Evolutionary conservation across 2,797 vertebrate species (phyloP), one percentile per base, ranked within the genome.

Genomic region (Hyperoplus lanceolatus): DNA sequence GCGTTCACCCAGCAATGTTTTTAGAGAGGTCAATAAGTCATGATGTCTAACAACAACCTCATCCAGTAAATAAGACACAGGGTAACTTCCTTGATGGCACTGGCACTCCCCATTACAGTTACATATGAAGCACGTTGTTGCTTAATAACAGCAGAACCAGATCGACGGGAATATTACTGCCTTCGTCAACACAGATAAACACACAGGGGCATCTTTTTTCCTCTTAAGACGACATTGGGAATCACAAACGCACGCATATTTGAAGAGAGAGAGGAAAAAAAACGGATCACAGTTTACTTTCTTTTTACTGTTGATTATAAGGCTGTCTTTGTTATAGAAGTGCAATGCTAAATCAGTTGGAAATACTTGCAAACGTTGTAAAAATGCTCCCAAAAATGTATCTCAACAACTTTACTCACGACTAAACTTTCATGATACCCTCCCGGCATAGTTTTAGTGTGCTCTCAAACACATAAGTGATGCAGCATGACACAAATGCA

Each of bases 121-220:
- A 82, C 55, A 53, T 63, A 73, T 49, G 15, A 54, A 82, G 49
- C 39, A 46, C 63, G 48, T 73, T 11, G 6, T 41, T 63, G 57
- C 51, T 64, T 53, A 45, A 29, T 66, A 48, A 63, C 63, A 70
- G 79, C 61, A 51, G 38, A 93, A 92, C 92, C 75, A 75, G 90
- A 83, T 21, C 43, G 71, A 79, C 91, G 61, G 70, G 90, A 91
- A 76, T 61, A 72, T 80, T 38, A 7, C 57, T 60, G 45, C 13
- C 41, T 75, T 73, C 54, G 48, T 80, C 46, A 74, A 53, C 57
- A 70, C 57, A 21, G 53, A 38, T 45, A 64, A 12, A 58, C 63
- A 62, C 12, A n/a, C 51, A 64, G 18, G n/a, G n/a, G 36, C 67
- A 36, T 61, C 11, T 83, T 49, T 16, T 16, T 73, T 54, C 57